These are phyloP conservation scores for Empidonax alnorum DNA, from an alignment of 2,113 vertebrate genomes.

Conservation along the genomic window DNA sequence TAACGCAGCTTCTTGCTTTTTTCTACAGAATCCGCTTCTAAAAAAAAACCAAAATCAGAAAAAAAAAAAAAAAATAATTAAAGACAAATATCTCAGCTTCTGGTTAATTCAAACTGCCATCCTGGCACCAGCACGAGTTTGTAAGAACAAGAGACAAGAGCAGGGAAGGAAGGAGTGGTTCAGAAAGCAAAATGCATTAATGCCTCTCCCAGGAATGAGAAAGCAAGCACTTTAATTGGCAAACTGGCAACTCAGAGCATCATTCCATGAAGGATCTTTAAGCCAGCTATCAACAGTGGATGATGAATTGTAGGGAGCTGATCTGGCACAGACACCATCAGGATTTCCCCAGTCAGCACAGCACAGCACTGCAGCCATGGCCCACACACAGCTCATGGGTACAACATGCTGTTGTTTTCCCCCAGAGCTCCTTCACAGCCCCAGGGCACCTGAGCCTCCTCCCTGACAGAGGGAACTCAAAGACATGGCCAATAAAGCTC, in stretches of 20 bases:
- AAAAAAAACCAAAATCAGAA: background rate
- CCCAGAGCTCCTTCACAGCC: background rate
- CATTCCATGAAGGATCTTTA: background rate
- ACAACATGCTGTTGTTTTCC: background rate
- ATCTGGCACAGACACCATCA: background rate
- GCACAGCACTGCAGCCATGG: background rate
- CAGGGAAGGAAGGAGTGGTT: background rate
- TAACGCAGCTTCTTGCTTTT: constrained; percentile 76
- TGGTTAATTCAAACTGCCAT: background rate
- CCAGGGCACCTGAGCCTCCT: background rate
- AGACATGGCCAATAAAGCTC: background rate
- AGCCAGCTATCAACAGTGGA: background rate
- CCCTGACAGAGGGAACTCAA: background rate
- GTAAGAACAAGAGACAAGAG: background rate
- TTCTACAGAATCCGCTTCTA: constrained; percentile 23
- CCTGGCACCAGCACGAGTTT: background rate
- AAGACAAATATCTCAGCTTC: background rate
- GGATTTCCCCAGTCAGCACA: background rate
- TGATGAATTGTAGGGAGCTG: background rate
- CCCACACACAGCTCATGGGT: background rate
- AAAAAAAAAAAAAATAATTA: background rate
- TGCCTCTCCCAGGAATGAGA: background rate
- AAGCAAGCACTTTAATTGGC: background rate
- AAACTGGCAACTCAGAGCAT: background rate
- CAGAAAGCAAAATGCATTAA: background rate